These are phyloP conservation scores for Melolontha melolontha DNA, from an alignment of 2,888 invertebrate species.

Conservation along the genomic window DNA sequence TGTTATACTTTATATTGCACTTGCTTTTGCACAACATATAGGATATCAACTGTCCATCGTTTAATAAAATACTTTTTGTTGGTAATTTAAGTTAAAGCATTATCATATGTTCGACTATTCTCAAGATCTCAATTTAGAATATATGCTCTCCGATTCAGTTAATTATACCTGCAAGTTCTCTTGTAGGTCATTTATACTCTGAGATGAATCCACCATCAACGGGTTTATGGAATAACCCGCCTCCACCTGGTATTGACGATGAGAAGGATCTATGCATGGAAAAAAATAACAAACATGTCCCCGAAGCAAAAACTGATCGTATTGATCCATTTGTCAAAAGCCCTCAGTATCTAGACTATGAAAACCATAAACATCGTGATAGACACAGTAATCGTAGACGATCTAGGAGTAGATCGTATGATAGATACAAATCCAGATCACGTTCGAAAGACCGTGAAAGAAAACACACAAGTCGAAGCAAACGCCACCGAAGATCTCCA, in stretches of 20 bases:
- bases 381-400: conserved; percentile 44
- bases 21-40: conserved; percentile 33
- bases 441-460: conserved; percentile 43
- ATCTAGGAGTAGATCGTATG: conserved; percentile 50
- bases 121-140: conserved; percentile 57
- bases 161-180: conserved; percentile 68
- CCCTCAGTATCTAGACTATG: conserved; percentile 58
- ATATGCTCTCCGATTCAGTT: conserved; percentile 59
- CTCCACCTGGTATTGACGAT: conserved; percentile 63
- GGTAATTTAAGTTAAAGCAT: conserved; percentile 20
- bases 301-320: conserved; percentile 52
- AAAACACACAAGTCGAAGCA: conserved; percentile 47
- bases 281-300: conserved; percentile 32
- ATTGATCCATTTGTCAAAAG: conserved; percentile 60
- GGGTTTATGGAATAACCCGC: conserved; percentile 62
- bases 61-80: conserved; percentile 35
- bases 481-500: conserved; percentile 49
- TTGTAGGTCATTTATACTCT: conserved; percentile 62
- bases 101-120: conserved; percentile 43
- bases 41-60: conserved; percentile 37
- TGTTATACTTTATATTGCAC: conserved; percentile 20
- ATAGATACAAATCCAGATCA: conserved; percentile 48
- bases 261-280: conserved; percentile 47
- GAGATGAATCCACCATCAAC: conserved; percentile 58
- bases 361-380: conserved; percentile 46